phyloP scores from a whole-genome alignment of 2,113 vertebrate genomes.

The Laticauda laticaudata region DNA sequence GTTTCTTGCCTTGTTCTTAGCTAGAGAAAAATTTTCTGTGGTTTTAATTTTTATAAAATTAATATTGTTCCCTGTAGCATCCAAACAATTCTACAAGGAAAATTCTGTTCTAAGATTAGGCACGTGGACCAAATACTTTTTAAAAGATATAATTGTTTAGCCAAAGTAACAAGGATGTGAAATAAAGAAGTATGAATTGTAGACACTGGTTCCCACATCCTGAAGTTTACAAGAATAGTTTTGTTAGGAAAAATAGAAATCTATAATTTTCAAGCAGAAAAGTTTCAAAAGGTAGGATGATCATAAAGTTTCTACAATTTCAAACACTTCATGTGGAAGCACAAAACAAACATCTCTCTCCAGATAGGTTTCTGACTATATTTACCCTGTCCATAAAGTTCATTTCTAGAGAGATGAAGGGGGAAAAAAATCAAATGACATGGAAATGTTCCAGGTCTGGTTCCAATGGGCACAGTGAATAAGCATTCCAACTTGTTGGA shows the following conservation, averaged over 20 bases:
- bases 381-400: constrained; percentile 56
- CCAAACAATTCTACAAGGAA: background rate
- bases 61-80: background rate
- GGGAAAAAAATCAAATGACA: constrained; percentile 32
- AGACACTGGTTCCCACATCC: background rate
- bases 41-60: background rate
- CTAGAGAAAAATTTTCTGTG: background rate
- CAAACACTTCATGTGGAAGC: constrained; percentile 1
- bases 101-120: background rate
- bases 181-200: background rate
- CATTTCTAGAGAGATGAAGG: background rate
- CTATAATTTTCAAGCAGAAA: background rate
- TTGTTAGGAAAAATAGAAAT: background rate
- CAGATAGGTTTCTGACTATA: constrained; percentile 60
- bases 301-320: constrained; percentile 39
- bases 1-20: background rate
- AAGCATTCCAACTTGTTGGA: constrained; percentile 50
- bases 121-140: background rate
- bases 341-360: background rate
- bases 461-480: constrained; percentile 53
- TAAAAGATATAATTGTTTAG: background rate
- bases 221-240: background rate
- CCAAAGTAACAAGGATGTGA: background rate
- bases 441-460: constrained; percentile 43
- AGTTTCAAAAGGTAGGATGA: constrained; percentile 19